These are phyloP conservation scores for Herpetotheres cachinnans DNA, from an alignment of 2,113 vertebrate genomes.

Conservation along the genomic window DNA sequence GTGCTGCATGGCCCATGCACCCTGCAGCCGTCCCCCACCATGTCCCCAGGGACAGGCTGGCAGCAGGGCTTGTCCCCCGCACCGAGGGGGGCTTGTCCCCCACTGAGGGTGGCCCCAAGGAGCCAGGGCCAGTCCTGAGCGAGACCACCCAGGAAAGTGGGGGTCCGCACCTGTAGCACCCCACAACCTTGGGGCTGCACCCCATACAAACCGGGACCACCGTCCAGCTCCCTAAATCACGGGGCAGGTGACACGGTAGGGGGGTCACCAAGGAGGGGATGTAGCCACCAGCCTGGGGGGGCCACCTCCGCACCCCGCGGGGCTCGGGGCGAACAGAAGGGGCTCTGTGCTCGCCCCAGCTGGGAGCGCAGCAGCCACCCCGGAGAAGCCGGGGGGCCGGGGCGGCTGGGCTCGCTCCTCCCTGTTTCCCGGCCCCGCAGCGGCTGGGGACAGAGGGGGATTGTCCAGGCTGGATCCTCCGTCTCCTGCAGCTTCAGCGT, in stretches of 20 bases:
- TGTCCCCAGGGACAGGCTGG: not conserved
- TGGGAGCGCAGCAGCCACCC: not conserved
- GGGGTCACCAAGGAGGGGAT: not conserved
- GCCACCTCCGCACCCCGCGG: not conserved
- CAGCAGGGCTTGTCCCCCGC: not conserved
- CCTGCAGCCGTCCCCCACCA: not conserved
- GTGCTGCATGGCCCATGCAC: not conserved
- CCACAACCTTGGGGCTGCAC: not conserved
- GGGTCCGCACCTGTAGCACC: not conserved
- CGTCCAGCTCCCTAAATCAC: not conserved
- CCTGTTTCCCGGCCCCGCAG: not conserved
- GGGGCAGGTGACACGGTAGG: accelerated
- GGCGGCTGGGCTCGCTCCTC: not conserved
- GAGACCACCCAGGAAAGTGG: not conserved
- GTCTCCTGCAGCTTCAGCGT: conserved; percentile 6
- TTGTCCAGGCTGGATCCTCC: not conserved
- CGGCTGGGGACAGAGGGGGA: not conserved
- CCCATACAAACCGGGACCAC: not conserved
- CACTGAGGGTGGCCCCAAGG: not conserved
- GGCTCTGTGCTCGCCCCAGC: not conserved
- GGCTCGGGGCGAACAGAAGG: not conserved
- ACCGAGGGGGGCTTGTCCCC: not conserved
- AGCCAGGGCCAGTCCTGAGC: not conserved
- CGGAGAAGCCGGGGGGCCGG: not conserved
- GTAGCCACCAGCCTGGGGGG: not conserved